Conservation (phyloP, 2,113 vertebrate species). For the Notechis scutatus region DNA sequence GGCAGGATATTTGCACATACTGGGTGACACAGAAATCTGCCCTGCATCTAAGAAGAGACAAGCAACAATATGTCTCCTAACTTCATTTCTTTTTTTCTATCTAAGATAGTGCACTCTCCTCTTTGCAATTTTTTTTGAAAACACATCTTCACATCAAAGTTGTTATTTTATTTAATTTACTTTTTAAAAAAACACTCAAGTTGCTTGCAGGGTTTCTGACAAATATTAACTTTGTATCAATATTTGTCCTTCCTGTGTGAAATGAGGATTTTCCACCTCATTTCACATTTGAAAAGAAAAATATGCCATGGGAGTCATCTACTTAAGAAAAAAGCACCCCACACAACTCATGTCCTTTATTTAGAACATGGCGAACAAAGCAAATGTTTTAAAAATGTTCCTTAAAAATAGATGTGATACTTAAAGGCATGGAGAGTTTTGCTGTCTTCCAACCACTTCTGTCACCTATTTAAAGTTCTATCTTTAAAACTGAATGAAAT, state of each 20-base stretch:
- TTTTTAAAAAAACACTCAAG: conserved; percentile 44
- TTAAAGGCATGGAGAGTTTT: conserved; percentile 67
- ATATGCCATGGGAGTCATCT: conserved; percentile 66
- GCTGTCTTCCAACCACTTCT: conserved; percentile 46
- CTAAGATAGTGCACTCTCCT: not conserved
- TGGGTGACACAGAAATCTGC: not conserved
- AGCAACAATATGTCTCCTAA: not conserved
- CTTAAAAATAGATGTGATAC: conserved; percentile 70
- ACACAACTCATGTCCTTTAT: conserved; percentile 65
- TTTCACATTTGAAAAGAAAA: conserved; percentile 80
- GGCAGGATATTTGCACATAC: not conserved
- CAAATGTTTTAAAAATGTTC: conserved; percentile 43
- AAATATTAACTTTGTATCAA: conserved; percentile 79
- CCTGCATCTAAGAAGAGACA: not conserved
- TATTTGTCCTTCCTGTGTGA: conserved; percentile 81
- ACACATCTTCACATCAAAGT: conserved; percentile 9
- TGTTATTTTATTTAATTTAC: conserved; percentile 47
- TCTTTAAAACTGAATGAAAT: conserved; percentile 73
- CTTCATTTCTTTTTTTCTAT: not conserved
- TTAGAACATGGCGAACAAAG: conserved; percentile 67
- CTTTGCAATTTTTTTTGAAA: not conserved
- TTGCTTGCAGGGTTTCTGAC: conserved; percentile 70
- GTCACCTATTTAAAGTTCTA: conserved; percentile 58
- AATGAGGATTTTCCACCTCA: conserved; percentile 84
- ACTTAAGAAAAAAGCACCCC: conserved; percentile 49